Conservation (phyloP, 1,140 invertebrate genomes). For the Aphelenchoides fujianensis region DNA sequence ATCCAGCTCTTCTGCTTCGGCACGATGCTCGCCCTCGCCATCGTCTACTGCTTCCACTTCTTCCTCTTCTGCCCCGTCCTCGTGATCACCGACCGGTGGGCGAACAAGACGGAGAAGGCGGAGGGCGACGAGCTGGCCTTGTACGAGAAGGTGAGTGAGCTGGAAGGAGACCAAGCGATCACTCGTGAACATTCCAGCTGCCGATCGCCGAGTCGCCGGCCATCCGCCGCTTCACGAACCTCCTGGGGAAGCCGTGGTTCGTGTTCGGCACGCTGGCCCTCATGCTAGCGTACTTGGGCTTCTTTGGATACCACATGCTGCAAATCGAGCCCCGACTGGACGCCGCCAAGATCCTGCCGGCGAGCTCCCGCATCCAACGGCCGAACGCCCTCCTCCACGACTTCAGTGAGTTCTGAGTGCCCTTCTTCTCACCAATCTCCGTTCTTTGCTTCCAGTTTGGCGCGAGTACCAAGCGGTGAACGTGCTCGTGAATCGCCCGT, state of each 20-base stretch:
- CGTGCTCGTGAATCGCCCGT: slow-evolving; percentile 49
- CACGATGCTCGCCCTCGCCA: slow-evolving; percentile 39
- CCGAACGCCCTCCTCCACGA: slow-evolving; percentile 48
- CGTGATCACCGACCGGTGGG: slow-evolving; percentile 2
- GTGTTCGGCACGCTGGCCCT: neutral
- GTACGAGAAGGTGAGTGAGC: slow-evolving; percentile 1
- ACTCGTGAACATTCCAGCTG: neutral
- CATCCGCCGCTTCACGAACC: slow-evolving; percentile 11
- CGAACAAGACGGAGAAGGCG: neutral
- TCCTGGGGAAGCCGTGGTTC: slow-evolving; percentile 11
- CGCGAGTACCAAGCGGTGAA: slow-evolving; percentile 59
- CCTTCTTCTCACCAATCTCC: slow-evolving; percentile 9
- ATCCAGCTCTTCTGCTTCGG: slow-evolving; percentile 43
- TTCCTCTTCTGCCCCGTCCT: slow-evolving; percentile 34
- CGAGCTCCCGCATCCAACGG: slow-evolving; percentile 50
- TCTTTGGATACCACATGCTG: slow-evolving; percentile 22
- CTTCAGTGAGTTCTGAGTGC: slow-evolving; percentile 29
- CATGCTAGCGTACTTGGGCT: neutral
- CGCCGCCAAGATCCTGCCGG: slow-evolving; percentile 55
- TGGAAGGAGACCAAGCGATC: too few species aligned
- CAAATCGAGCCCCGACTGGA: slow-evolving; percentile 53
- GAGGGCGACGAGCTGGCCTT: slow-evolving; percentile 4
- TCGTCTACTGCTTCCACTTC: slow-evolving; percentile 35
- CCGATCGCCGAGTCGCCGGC: neutral
- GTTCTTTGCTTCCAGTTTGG: slow-evolving; percentile 46